These are phyloP conservation scores for Sceliomorpha sp. DNA, from an alignment of 2,888 invertebrate species.

Conservation along the genomic window DNA sequence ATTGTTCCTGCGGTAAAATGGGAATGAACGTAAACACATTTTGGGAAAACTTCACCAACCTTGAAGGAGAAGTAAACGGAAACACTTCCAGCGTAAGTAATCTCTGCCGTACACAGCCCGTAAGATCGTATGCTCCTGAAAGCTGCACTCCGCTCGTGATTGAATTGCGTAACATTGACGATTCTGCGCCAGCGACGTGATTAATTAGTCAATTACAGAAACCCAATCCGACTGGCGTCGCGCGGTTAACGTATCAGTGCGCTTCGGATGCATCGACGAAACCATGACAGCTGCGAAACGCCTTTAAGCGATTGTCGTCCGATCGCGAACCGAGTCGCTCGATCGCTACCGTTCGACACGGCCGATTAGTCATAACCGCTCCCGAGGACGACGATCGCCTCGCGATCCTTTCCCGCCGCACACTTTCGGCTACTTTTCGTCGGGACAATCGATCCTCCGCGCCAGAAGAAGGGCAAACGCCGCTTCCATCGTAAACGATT, in stretches of 20 bases:
- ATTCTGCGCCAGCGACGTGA: conserved; percentile 62
- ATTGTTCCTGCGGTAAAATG: neutral
- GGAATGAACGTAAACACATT: conserved; percentile 10
- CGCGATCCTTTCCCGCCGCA: neutral
- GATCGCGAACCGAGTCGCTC: too few relatives aligned
- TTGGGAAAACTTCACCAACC: conserved; percentile 22
- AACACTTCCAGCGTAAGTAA: conserved; percentile 4
- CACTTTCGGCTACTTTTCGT: neutral
- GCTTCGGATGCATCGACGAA: conserved; percentile 3
- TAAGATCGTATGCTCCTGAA: conserved; percentile 32
- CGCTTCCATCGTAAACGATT: too few relatives aligned
- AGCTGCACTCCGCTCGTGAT: conserved; percentile 30
- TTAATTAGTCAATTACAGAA: conserved; percentile 55
- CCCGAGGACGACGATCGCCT: too few relatives aligned
- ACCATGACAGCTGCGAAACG: neutral
- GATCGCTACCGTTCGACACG: too few relatives aligned
- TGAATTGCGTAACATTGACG: conserved; percentile 67
- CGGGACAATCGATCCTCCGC: neutral
- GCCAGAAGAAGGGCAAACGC: neutral
- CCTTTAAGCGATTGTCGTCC: neutral
- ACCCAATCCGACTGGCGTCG: conserved; percentile 59
- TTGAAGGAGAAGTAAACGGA: conserved; percentile 20
- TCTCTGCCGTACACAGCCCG: conserved; percentile 8
- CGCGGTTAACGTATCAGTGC: conserved; percentile 28
- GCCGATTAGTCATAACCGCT: too few relatives aligned